phyloP scores from a whole-genome alignment of 2,113 vertebrate genomes.

The Oncorhynchus gorbuscha region DNA sequence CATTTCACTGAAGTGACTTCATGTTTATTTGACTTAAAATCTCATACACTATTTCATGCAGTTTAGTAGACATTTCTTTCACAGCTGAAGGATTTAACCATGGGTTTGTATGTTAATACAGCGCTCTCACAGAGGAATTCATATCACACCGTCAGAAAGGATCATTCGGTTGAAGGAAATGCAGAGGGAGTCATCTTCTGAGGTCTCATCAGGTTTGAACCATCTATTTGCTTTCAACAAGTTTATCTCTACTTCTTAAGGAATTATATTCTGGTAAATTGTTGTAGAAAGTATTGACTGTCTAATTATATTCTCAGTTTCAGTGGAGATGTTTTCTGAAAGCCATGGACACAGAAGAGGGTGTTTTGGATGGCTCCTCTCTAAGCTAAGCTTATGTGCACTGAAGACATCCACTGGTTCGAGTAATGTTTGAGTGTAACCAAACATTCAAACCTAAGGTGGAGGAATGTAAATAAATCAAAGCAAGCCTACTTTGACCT shows the following conservation, averaged over 20 bases:
- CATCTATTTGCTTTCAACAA: no score
- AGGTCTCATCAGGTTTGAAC: not conserved
- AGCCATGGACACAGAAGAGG: not conserved
- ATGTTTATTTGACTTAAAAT: no score
- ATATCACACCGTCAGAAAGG: not conserved
- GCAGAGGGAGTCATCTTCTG: not conserved
- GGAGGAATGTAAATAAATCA: no score
- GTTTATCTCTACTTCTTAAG: not conserved
- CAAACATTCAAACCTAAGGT: no score
- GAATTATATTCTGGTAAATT: not conserved
- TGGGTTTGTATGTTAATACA: not conserved
- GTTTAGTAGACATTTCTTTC: not conserved
- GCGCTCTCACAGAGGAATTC: not conserved
- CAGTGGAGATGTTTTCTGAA: not conserved
- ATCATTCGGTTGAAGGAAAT: not conserved
- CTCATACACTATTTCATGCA: no score
- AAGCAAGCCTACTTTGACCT: no score
- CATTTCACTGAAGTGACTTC: no score
- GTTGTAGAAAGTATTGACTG: no score
- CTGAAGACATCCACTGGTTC: not conserved
- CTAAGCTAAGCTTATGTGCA: not conserved
- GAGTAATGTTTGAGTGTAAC: not conserved
- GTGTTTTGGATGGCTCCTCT: constrained; percentile 1
- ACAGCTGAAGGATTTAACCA: not conserved
- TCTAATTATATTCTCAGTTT: not conserved